phyloP scores from a whole-genome alignment of 30 jellyfish, hydroid and myxozoan species.

The Catostylus mosaicus region DNA sequence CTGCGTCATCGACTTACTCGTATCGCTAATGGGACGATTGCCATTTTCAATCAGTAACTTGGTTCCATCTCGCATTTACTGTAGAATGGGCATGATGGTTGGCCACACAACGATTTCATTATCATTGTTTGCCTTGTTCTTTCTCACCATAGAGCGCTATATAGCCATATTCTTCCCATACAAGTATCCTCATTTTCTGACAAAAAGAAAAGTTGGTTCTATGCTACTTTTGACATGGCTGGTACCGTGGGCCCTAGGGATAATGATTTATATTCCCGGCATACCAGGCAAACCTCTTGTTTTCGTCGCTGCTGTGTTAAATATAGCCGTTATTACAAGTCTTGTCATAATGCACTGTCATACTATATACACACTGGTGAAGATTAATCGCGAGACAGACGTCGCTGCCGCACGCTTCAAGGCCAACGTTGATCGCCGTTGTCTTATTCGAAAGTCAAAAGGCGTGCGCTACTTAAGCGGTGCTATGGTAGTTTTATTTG shows the following conservation, averaged over 20 bases:
- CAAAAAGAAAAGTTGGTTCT: neutral
- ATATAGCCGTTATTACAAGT: neutral
- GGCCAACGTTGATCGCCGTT: neutral
- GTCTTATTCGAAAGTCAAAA: conserved; percentile 23
- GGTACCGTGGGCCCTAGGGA: conserved; percentile 36
- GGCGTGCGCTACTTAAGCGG: conserved; percentile 15
- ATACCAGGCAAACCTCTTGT: neutral
- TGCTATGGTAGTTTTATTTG: neutral
- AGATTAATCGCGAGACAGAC: conserved; percentile 4
- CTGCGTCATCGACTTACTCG: conserved; percentile 36
- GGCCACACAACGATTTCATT: conserved; percentile 20
- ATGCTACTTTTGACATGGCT: conserved; percentile 30
- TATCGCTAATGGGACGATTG: conserved; percentile 13
- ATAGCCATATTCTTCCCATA: conserved; percentile 48
- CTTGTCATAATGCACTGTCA: conserved; percentile 20
- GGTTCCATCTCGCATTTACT: neutral
- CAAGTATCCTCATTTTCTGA: conserved; percentile 21
- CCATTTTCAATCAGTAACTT: conserved; percentile 9
- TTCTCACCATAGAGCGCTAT: conserved; percentile 47
- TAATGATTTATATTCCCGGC: conserved; percentile 1
- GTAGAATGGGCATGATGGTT: conserved; percentile 12
- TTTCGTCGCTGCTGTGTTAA: neutral
- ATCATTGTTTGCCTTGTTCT: conserved; percentile 38
- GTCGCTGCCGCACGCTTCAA: conserved; percentile 18
- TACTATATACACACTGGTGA: conserved; percentile 7